Base-by-base conservation (phyloP, 1,140 invertebrate species). In the Brachionus angularis region DNA sequence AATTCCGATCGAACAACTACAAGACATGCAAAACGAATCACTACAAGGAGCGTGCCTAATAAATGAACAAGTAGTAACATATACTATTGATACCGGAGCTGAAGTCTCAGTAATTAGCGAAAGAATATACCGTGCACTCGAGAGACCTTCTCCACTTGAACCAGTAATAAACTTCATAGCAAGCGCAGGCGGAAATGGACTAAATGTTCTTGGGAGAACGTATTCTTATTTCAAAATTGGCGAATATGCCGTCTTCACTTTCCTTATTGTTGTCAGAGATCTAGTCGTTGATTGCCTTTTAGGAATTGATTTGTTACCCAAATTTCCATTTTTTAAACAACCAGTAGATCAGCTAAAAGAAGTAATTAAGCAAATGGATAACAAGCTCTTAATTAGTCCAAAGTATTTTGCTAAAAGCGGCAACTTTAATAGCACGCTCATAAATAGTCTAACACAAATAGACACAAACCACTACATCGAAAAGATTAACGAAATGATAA, bases 321-420 rank as follows among this genome's bases (percentile, higher is more conserved):
- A 25, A 50, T 50, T 50, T 50, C 47, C 47, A 25, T 50, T 50
- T 27, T 50, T 50, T 50, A 50, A 50, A 50, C 47, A 27, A 50
- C 47, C 47, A 25, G 29, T 50, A 25, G 47, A 50, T 50, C 47
- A 50, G 29, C 21, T 50, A 5, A 50, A 25, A 25, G 47, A 50
- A 21, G 21, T 25, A 27, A 50, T 50, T 50, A 5, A n/a, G 29
- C 47, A 50, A 50, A 50, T 50, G 25, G 29, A 50, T 50, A 21
- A 50, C 47, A 50, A 50, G 47, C 47, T 50, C 21, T 50, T 25
- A 25, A 21, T 25, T 25, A 25, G 10, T 25, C 47, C 18, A 50
- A 50, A 50, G 47, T 27, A 50, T 21, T 27, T 50, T 21, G 47
- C 47, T 50, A n/a, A n/a, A n/a, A n/a, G n/a, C n/a, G n/a, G n/a